Evolutionary conservation across 2,888 invertebrate species (phyloP).

Genomic region (Ophion ventricosus): DNA sequence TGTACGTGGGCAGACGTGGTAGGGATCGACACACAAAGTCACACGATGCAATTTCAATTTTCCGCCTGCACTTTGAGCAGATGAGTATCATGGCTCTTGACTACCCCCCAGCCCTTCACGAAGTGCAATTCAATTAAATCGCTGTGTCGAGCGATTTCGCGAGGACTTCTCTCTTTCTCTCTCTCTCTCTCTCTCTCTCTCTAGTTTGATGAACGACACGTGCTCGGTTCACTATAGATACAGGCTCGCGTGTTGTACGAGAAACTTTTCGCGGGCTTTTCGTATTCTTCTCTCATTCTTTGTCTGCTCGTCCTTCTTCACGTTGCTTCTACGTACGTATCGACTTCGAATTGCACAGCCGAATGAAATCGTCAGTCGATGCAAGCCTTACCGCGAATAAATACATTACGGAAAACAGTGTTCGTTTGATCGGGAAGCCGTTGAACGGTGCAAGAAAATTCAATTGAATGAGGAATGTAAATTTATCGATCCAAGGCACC

Average conservation of each 20-base stretch:
- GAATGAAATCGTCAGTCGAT: constrained; percentile 27
- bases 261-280: constrained; percentile 41
- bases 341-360: constrained; percentile 32
- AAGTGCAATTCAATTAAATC: constrained; percentile 72
- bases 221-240: constrained; percentile 60
- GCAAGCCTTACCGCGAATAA: too few relatives aligned
- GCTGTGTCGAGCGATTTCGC: constrained; percentile 71
- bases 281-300: constrained; percentile 46
- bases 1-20: constrained; percentile 8
- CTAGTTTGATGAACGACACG: constrained; percentile 60
- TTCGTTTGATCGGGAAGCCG: background rate
- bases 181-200: constrained; percentile 33
- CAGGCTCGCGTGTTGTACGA: constrained; percentile 49
- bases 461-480: background rate
- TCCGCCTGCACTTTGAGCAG: constrained; percentile 51
- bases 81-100: constrained; percentile 40
- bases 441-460: background rate
- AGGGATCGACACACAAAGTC: constrained; percentile 59
- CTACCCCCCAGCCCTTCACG: constrained; percentile 1
- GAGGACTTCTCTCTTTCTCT: constrained; percentile 39
- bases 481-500: background rate
- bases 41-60: constrained; percentile 74
- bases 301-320: constrained; percentile 22
- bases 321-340: constrained; percentile 50
- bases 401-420: constrained; percentile 3